Evolutionary conservation across 2,888 invertebrate genomes (phyloP).

Genomic region (Tubulanus polymorphus): DNA sequence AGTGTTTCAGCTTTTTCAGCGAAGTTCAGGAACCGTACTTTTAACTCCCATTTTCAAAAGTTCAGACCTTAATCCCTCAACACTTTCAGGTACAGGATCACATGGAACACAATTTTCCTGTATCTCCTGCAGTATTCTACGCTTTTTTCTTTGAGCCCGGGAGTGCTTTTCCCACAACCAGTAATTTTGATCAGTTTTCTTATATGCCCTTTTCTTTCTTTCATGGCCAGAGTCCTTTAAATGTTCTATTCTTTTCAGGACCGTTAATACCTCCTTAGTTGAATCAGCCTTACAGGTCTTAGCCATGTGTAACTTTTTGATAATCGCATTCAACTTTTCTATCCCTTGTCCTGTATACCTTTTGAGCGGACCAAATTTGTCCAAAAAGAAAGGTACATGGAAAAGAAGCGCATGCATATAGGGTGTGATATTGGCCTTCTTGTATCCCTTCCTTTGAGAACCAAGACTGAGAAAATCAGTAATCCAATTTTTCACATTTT

Average conservation of each 20-base stretch:
- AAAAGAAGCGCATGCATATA: not conserved
- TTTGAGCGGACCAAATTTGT: not conserved
- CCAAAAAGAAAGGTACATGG: not conserved
- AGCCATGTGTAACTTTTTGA: not conserved
- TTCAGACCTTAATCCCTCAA: not conserved
- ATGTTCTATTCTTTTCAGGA: not conserved
- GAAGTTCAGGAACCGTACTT: too few species aligned
- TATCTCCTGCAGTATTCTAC: not conserved
- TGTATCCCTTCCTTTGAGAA: not conserved
- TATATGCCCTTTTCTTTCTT: not conserved
- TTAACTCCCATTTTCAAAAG: too few species aligned
- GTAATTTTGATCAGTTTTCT: not conserved
- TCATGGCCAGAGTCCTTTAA: not conserved
- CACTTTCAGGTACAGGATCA: not conserved
- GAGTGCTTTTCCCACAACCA: not conserved
- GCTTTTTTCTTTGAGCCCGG: not conserved
- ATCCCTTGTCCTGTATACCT: not conserved
- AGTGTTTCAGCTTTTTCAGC: too few species aligned
- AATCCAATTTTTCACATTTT: not conserved
- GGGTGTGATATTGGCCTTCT: not conserved
- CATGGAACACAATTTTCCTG: not conserved
- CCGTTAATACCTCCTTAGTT: not conserved
- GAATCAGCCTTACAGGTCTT: not conserved
- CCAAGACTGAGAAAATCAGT: not conserved
- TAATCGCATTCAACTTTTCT: not conserved